Base-by-base conservation (phyloP, 1,140 invertebrate genomes). In the Acyrthosiphon pisum region DNA sequence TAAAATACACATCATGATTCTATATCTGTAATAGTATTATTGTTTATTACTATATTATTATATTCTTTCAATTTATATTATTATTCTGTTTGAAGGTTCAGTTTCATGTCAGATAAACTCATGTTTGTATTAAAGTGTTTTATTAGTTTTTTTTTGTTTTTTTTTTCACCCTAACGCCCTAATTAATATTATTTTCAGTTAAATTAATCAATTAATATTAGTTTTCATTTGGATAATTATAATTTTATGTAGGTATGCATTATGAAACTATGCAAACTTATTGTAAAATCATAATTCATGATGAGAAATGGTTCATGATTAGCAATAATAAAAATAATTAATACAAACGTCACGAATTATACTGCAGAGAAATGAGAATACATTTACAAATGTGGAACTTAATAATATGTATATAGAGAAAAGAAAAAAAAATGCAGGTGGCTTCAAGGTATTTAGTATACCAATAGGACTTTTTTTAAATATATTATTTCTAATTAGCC, bases 401-500 rank as follows among this genome's bases (percentile, higher is more conserved):
- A 76, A 76, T n/a, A 18, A n/a, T n/a, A n/a, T 11, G 26, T 30
- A 30, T 60, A 60, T 14, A 1, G 37, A 30, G 23, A 84, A 84
- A 84, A 20, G 6, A 18, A 76, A 84, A 23, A 26, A 26, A 84
- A 26, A 14, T 37, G 44, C 41, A 44, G 22, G 41, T 26, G 9
- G 37, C 30, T 76, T 68, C 44, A 6, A 41, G 83, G 37, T 8
- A 9, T 41, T 41, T 44, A 84, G 1, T 11, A 41, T 8, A 84
- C 22, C 11, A 30, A 87, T 18, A 20, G n/a, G 84, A 30, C 14
- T n/a, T 20, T 35, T 22, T 48, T 8, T 35, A 50, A n/a, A 7
- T 76, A 35, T 87, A 87, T 88, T 22, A 88, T 48, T 88, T 35
- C 26, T n/a, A 88, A 88, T 88, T 88, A 88, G 30, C 26, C 46